Evolutionary conservation across 2,113 vertebrate genomes (phyloP), one percentile per base, ranked within the genome.

Genomic region (Caranx melampygus): DNA sequence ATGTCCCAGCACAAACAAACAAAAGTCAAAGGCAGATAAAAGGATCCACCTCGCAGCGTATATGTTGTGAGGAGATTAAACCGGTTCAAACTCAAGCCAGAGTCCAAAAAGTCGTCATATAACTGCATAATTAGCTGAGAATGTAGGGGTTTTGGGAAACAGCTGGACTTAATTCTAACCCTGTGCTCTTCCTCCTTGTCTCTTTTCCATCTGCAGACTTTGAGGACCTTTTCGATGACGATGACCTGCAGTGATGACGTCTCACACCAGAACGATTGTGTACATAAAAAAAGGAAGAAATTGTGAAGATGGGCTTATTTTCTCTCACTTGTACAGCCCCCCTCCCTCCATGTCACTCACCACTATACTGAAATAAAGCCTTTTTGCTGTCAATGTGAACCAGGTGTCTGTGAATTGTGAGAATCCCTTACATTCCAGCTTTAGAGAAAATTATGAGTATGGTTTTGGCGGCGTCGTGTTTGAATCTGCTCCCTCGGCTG

Each of bases 151-250:
- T 68, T 1, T 63, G 20, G 47, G 31, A 72, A 81, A 72, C 75
- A 52, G 49, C 77, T 52, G 63, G 58, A 51, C 34, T 52, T 52
- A 1, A 65, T 64, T 79, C 47, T 51, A 45, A 77, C 52, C 13
- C 58, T 45, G 13, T 33, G 34, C n/a, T 71, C 7, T 21, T 20
- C 31, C 26, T 35, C 15, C 37, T 2, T 55, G 8, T 55, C 11
- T 66, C 21, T 68, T 47, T 45, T n/a, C 35, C 31, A 2, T n/a
- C 78, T 54, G 20, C 90, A 97, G 97, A 96, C 90, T 97, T 97
- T 89, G 96, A 97, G 94, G 96, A 97, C 89, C 94, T 97, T 51
- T 97, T 96, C 83, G 97, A 97, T 84, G 97, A 97, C 0, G 96
- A 97, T 16, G 97, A 97, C 92, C 95, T 97, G 87, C 96, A 96